phyloP scores from a whole-genome alignment of 2,797 vertebrate species.

The Phataginus tetradactyla region DNA sequence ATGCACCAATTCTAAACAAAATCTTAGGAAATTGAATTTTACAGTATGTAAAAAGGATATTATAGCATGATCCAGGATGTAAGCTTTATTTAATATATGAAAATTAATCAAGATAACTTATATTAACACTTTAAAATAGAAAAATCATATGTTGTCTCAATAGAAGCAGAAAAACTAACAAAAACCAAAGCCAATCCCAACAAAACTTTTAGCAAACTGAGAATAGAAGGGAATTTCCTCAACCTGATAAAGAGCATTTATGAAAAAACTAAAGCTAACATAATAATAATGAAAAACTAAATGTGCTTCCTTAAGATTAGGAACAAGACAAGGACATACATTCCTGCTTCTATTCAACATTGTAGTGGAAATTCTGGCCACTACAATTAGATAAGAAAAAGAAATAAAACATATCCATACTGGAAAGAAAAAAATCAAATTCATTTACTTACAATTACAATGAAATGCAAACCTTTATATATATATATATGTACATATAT shows the following conservation, averaged over 20 bases:
- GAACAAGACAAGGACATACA: not conserved
- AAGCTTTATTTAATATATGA: not conserved
- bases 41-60: not conserved
- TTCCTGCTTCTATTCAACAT: not conserved
- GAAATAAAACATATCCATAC: not conserved
- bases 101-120: not conserved
- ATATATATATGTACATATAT: not conserved
- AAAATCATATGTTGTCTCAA: not conserved
- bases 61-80: not conserved
- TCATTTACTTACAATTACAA: conserved; percentile 18
- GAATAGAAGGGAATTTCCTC: conserved; percentile 8
- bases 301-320: not conserved
- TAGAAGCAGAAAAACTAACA: not conserved
- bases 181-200: not conserved
- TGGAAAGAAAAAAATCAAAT: not conserved
- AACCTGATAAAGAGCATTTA: not conserved
- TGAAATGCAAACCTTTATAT: not conserved
- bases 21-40: conserved; percentile 26
- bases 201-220: not conserved
- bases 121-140: not conserved
- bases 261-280: not conserved
- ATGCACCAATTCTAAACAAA: not conserved
- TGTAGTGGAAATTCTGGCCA: not conserved
- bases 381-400: conserved; percentile 43
- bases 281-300: not conserved